phyloP scores from a whole-genome alignment of 2,888 invertebrate genomes.

The Drosophila neonasuta region DNA sequence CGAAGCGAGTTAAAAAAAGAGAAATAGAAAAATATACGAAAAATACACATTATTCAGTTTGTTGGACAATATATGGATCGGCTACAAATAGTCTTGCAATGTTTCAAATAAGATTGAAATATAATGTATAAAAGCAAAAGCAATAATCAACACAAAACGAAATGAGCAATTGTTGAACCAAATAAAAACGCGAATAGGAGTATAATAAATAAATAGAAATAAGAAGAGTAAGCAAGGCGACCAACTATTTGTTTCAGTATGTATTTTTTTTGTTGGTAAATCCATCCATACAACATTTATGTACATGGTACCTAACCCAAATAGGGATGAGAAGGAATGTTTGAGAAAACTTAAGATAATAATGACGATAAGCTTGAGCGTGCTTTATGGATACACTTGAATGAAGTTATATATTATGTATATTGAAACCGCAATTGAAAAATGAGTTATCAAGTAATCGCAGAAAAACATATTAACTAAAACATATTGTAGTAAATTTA shows the following conservation, averaged over 20 bases:
- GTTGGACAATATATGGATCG: slow-evolving; percentile 65
- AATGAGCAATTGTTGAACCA: slow-evolving; percentile 32
- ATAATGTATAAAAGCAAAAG: slow-evolving; percentile 54
- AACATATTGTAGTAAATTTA: slow-evolving; percentile 12
- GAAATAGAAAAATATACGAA: slow-evolving; percentile 82
- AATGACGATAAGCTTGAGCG: slow-evolving; percentile 34
- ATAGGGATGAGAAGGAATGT: slow-evolving; percentile 20
- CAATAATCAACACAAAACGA: slow-evolving; percentile 21
- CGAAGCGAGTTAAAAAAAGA: slow-evolving; percentile 82
- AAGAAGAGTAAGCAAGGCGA: slow-evolving; percentile 39
- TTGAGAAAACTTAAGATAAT: slow-evolving; percentile 22
- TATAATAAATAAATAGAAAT: slow-evolving; percentile 34
- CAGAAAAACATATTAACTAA: slow-evolving; percentile 22
- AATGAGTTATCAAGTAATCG: slow-evolving; percentile 13
- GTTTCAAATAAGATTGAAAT: slow-evolving; percentile 43
- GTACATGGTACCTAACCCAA: slow-evolving; percentile 35
- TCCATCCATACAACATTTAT: slow-evolving; percentile 19
- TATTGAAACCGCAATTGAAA: slow-evolving; percentile 47
- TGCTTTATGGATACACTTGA: slow-evolving; percentile 24
- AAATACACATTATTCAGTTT: slow-evolving; percentile 79
- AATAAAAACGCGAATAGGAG: slow-evolving; percentile 32
- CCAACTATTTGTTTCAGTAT: slow-evolving; percentile 23
- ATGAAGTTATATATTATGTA: slow-evolving; percentile 20
- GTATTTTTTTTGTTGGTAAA: slow-evolving; percentile 14
- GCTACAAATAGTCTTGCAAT: slow-evolving; percentile 57